These are phyloP conservation scores for Drosophila borealis DNA, from an alignment of 2,888 invertebrate species.

Conservation along the genomic window DNA sequence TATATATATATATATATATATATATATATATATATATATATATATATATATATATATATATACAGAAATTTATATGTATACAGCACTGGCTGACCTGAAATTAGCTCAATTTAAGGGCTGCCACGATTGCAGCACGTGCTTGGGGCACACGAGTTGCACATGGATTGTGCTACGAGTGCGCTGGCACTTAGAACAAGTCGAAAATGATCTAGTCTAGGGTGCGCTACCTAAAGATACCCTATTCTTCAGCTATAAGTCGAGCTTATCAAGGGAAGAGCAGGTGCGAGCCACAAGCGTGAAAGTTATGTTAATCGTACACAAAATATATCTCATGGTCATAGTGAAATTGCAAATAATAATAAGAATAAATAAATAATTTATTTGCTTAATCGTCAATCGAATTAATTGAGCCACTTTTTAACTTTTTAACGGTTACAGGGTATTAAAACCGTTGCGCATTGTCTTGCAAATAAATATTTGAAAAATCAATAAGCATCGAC, in stretches of 20 bases:
- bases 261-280: too few species aligned
- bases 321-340: too few species aligned
- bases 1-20: slow-evolving; percentile 22
- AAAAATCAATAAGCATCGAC: slow-evolving; percentile 51
- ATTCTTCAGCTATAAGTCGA: too few species aligned
- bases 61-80: slow-evolving; percentile 2
- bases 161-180: slow-evolving; percentile 11
- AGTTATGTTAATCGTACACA: too few species aligned
- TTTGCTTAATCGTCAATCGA: background rate
- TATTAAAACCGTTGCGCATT: slow-evolving; percentile 11
- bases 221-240: slow-evolving; percentile 6
- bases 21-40: slow-evolving; percentile 25
- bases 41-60: slow-evolving; percentile 15
- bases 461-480: slow-evolving; percentile 52
- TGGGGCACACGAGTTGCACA: slow-evolving; percentile 11
- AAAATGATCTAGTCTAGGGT: background rate
- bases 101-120: slow-evolving; percentile 28
- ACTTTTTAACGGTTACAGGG: background rate
- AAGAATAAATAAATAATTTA: too few species aligned
- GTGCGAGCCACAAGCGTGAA: too few species aligned
- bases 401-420: background rate
- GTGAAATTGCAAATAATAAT: too few species aligned
- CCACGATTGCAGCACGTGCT: slow-evolving; percentile 48
- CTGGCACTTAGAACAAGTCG: slow-evolving; percentile 12
- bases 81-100: slow-evolving; percentile 13